Conservation (phyloP, 2,113 vertebrate genomes). For the Chauna torquata region DNA sequence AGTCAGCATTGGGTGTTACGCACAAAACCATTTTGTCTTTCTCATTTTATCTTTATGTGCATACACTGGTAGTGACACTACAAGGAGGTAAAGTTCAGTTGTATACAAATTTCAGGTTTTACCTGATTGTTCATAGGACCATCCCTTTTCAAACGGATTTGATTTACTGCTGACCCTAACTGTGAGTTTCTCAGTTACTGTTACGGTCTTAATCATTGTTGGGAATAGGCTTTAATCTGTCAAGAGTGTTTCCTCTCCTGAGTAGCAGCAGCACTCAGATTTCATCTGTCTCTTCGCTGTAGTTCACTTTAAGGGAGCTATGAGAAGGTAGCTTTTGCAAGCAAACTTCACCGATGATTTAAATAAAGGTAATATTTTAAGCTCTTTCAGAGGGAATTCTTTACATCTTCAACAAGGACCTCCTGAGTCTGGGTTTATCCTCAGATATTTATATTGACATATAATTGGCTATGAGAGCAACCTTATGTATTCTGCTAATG, state of each 20-base stretch:
- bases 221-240: neutral
- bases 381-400: neutral
- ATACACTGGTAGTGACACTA: neutral
- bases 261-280: neutral
- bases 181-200: neutral
- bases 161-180: neutral
- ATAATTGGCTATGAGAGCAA: neutral
- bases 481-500: neutral
- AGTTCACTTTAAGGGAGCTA: neutral
- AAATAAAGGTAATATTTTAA: neutral
- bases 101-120: neutral
- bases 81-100: neutral
- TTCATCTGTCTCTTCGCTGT: neutral
- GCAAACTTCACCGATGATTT: neutral
- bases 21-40: neutral
- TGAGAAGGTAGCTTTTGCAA: neutral
- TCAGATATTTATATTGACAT: neutral
- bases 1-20: neutral
- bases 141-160: neutral
- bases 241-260: neutral
- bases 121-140: neutral
- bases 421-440: neutral
- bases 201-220: neutral
- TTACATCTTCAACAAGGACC: neutral
- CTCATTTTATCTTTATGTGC: accelerated